Conservation (phyloP, 1,140 invertebrate genomes). For the Caenorhabditis latens region DNA sequence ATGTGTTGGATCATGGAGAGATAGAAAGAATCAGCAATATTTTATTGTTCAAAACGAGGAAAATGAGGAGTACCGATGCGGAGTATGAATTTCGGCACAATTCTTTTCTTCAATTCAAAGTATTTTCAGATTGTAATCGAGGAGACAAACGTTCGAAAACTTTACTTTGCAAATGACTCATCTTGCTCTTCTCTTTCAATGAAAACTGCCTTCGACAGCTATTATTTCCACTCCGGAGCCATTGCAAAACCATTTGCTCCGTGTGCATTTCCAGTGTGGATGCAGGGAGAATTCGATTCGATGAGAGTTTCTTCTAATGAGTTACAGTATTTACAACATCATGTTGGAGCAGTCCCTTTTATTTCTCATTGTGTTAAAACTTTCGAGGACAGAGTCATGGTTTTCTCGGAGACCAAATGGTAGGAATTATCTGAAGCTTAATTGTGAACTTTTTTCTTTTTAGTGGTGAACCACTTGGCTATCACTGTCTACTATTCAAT, state of each 20-base stretch:
- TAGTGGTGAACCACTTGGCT: constrained; percentile 67
- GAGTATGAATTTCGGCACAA: background rate
- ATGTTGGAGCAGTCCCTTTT: constrained; percentile 58
- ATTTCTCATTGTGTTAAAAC: constrained; percentile 62
- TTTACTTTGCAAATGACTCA: constrained; percentile 52
- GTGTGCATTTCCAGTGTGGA: constrained; percentile 65
- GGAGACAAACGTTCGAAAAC: background rate
- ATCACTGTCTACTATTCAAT: constrained; percentile 69
- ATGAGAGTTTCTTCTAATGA: constrained; percentile 47
- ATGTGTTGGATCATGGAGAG: constrained; percentile 64
- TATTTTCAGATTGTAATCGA: background rate
- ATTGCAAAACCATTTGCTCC: constrained; percentile 37
- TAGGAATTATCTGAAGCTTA: background rate
- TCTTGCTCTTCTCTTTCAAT: constrained; percentile 38
- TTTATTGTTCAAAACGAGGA: constrained; percentile 59
- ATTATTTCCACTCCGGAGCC: constrained; percentile 40
- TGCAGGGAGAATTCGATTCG: constrained; percentile 64
- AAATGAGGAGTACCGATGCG: constrained; percentile 62
- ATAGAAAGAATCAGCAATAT: constrained; percentile 5
- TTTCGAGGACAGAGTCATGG: constrained; percentile 59
- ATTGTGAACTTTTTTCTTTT: constrained; percentile 23
- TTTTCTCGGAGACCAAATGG: constrained; percentile 61
- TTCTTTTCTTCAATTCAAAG: background rate
- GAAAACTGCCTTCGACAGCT: constrained; percentile 48
- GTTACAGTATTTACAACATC: constrained; percentile 58